A percentile compares a stretch with the other conserved stretches of the same genome.
Evolutionary conservation across 2,888 invertebrate genomes (phyloP).

Genomic region (Pardosa pseudoannulata): DNA sequence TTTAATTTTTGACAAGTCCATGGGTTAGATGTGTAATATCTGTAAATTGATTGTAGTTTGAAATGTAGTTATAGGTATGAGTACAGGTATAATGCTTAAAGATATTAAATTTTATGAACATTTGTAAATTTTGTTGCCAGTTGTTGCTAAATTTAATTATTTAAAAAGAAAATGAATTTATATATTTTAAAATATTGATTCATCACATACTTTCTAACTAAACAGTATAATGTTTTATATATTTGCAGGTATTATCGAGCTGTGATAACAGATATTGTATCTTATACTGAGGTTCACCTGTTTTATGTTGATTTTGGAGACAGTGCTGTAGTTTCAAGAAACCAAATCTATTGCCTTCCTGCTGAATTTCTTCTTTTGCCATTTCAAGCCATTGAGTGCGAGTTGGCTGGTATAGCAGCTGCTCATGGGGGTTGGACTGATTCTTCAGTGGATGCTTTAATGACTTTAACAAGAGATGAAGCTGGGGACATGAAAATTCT

Average conservation of each 20-base stretch:
- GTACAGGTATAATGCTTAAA: too few species aligned
- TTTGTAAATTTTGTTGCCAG: too few species aligned
- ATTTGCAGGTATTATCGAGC: constrained; percentile 48
- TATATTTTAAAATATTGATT: too few species aligned
- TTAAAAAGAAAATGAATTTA: too few species aligned
- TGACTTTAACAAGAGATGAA: constrained; percentile 35
- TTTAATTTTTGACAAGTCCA: too few species aligned
- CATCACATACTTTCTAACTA: too few species aligned
- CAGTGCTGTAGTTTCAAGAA: constrained; percentile 83
- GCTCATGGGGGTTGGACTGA: constrained; percentile 68
- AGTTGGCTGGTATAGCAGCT: constrained; percentile 85
- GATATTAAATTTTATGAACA: too few species aligned
- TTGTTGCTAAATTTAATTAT: too few species aligned
- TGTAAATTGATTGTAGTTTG: too few species aligned
- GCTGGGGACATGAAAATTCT: constrained; percentile 49
- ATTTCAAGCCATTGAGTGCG: constrained; percentile 92
- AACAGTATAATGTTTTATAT: too few species aligned
- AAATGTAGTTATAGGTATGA: too few species aligned
- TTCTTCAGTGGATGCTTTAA: constrained; percentile 16
- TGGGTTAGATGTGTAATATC: too few species aligned
- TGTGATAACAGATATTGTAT: constrained; percentile 17
- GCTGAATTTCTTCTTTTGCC: constrained; percentile 86
- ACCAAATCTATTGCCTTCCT: constrained; percentile 85
- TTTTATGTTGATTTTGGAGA: constrained; percentile 94
- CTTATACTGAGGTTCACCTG: constrained; percentile 83